Percentiles rank a stretch among this genome's conserved stretches.
Conservation (phyloP, 1,140 invertebrate genomes). For the Bombus difficillimus region DNA sequence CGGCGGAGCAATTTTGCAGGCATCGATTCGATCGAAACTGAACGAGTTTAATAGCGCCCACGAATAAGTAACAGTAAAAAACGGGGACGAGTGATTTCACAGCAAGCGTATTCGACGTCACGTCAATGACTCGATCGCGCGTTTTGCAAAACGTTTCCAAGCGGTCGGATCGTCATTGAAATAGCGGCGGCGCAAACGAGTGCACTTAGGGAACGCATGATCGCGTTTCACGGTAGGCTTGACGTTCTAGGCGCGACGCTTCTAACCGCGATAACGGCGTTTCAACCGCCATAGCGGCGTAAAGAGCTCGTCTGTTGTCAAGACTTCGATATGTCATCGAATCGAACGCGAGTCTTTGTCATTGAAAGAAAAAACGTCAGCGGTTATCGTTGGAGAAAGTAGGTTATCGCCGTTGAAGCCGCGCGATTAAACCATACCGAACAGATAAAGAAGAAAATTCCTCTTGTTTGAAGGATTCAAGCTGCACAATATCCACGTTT, state of each 20-base stretch:
- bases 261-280: neutral
- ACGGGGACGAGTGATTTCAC: conserved; percentile 1
- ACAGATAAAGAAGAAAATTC: neutral
- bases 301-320: conserved; percentile 10
- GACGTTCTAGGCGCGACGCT: neutral
- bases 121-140: conserved; percentile 11
- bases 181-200: conserved; percentile 27
- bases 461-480: neutral
- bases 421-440: conserved; percentile 11
- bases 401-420: conserved; percentile 9
- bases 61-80: conserved; percentile 20
- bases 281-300: neutral
- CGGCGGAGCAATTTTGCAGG: neutral
- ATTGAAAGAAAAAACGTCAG: conserved; percentile 1
- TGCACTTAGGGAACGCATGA: conserved; percentile 28
- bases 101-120: neutral
- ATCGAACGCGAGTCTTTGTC: conserved; percentile 17
- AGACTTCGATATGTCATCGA: conserved; percentile 35
- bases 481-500: neutral
- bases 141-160: neutral
- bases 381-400: conserved; percentile 12
- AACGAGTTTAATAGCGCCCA: neutral
- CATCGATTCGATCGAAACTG: neutral
- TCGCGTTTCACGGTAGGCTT: conserved; percentile 31
- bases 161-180: conserved; percentile 15